Evolutionary conservation across 1,140 invertebrate species (phyloP).

Genomic region (Carposina sasakii): DNA sequence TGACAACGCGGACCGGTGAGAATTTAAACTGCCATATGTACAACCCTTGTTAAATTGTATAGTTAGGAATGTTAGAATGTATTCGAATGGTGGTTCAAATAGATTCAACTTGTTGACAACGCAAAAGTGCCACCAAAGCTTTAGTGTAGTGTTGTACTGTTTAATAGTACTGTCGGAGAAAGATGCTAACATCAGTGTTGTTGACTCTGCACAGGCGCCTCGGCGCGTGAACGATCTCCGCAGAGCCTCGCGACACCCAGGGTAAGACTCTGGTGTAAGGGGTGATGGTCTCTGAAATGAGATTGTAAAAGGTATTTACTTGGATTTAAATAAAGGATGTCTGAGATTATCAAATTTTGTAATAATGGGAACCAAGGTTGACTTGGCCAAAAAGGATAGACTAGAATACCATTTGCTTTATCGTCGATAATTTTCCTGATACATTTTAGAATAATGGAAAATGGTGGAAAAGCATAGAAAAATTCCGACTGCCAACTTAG

Average conservation of each 20-base stretch:
- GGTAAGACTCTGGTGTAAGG: neutral
- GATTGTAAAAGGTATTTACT: slow-evolving; percentile 1
- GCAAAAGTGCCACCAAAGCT: too few species aligned
- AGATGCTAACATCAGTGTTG: slow-evolving; percentile 1
- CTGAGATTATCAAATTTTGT: neutral
- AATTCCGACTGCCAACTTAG: neutral
- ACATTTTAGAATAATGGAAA: slow-evolving; percentile 15
- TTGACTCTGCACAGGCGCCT: neutral
- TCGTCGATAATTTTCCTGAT: slow-evolving; percentile 16
- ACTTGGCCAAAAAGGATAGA: slow-evolving; percentile 11
- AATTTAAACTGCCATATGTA: slow-evolving; percentile 25
- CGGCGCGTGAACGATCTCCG: neutral
- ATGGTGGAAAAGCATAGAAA: slow-evolving; percentile 12
- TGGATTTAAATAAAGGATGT: slow-evolving; percentile 1
- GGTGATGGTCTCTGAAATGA: slow-evolving; percentile 13
- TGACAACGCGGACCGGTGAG: slow-evolving; percentile 21
- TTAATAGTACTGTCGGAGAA: slow-evolving; percentile 1
- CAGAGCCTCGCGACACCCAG: slow-evolving; percentile 2
- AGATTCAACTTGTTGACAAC: too few species aligned
- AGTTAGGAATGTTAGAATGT: too few species aligned
- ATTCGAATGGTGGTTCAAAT: too few species aligned
- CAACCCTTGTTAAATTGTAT: slow-evolving; percentile 6
- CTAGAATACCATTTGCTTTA: slow-evolving; percentile 14
- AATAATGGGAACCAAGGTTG: slow-evolving; percentile 14
- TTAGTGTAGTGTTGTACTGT: too few species aligned